A percentile compares a stretch with the other conserved stretches of the same genome.
Conservation (phyloP, 1,140 invertebrate species). For the Lucilia cuprina region DNA sequence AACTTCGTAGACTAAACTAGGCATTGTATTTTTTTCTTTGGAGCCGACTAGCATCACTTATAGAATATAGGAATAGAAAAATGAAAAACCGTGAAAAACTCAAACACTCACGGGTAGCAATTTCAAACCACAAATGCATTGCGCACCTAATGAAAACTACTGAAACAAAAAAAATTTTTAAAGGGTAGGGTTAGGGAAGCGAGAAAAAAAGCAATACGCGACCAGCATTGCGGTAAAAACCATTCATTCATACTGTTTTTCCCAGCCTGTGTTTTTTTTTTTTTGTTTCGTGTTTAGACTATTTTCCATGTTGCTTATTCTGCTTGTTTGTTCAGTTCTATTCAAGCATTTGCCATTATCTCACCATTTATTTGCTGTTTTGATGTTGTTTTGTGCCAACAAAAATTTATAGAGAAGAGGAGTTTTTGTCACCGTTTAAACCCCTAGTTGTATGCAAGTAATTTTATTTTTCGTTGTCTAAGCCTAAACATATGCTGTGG, state of each 20-base stretch:
- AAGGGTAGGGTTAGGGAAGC: no score
- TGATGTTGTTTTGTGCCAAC: not conserved
- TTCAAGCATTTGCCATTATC: slow-evolving; percentile 16
- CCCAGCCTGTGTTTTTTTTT: no score
- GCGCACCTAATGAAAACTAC: not conserved
- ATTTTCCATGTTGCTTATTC: no score
- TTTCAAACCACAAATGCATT: not conserved
- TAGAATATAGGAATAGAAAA: no score
- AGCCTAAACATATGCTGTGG: not conserved
- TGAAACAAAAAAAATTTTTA: not conserved
- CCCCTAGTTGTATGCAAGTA: no score
- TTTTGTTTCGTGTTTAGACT: no score
- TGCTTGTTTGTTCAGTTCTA: not conserved
- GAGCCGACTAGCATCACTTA: not conserved
- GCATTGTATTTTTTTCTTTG: not conserved
- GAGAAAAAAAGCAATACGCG: not conserved
- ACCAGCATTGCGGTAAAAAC: slow-evolving; percentile 28
- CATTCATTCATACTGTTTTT: not conserved
- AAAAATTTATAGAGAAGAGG: not conserved
- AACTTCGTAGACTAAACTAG: not conserved
- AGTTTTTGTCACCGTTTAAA: no score
- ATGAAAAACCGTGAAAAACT: no score
- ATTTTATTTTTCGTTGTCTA: no score
- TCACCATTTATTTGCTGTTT: slow-evolving; percentile 14
- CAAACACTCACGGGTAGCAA: not conserved